A percentile compares a stretch with the other conserved stretches of the same genome.
phyloP scores from a whole-genome alignment of 2,113 vertebrate species.

The Rynchops niger region DNA sequence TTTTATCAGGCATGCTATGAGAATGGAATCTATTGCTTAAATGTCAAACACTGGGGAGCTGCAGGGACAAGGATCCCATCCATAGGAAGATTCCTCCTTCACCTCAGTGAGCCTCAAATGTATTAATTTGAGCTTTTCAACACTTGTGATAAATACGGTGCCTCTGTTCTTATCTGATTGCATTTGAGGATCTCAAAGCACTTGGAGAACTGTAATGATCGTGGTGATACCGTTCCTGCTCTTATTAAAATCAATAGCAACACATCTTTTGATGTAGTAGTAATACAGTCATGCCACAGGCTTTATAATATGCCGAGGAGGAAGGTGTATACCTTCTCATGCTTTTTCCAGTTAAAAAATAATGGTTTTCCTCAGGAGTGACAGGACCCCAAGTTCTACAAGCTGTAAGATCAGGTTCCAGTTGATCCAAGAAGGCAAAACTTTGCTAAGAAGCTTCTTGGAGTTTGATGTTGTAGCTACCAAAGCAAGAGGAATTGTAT shows the following conservation, averaged over 20 bases:
- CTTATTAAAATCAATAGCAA: conserved; percentile 4
- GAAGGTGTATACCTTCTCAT: background rate
- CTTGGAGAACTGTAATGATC: background rate
- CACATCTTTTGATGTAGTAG: background rate
- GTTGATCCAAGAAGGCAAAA: background rate
- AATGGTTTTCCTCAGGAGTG: background rate
- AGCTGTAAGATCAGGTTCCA: background rate
- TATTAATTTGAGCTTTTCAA: background rate
- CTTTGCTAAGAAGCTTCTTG: background rate
- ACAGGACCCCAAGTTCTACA: background rate
- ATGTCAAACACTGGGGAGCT: background rate
- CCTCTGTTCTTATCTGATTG: background rate
- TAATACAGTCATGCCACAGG: background rate
- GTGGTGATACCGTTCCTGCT: background rate
- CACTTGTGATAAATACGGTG: background rate
- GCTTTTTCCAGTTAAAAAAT: background rate
- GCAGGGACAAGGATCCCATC: background rate
- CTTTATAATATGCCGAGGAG: background rate
- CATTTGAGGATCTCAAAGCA: background rate
- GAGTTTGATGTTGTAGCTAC: background rate
- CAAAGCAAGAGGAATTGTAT: background rate
- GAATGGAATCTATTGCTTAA: background rate
- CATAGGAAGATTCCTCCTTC: background rate
- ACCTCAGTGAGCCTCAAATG: background rate
- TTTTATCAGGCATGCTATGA: background rate